Base-by-base conservation (phyloP, 1,140 invertebrate genomes). In the Aphelinus certus region DNA sequence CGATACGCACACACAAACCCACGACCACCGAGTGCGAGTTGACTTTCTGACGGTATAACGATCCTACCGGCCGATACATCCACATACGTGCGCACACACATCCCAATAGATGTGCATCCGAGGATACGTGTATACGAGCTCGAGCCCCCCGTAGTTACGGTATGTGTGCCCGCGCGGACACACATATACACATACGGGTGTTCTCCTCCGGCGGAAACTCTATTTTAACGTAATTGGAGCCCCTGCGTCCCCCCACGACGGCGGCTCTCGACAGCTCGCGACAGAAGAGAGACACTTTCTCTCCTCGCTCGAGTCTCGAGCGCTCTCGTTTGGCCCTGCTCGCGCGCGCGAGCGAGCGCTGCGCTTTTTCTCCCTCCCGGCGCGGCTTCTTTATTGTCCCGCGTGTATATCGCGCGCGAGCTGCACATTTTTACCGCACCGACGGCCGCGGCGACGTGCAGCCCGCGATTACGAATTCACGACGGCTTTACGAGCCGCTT, bases 211-310 rank as follows among this genome's bases (percentile, higher is more conserved):
- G 26, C 75, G 75, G 75, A 76, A 76, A 68, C 69, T 76, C 75
- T 76, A 76, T 76, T 76, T 76, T 76, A 76, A 72, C 75, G 69
- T 76, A 76, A 76, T 76, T 76, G 75, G 75, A 71, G 42, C 51
- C 49, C 51, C 51, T 9, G 51, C 73, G 26, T 63, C 64, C 6
- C 60, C 7, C 42, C 9, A 55, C 48, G 49, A 66, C 64, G 64
- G 42, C 6, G 49, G 45, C 64, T 2, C n/a, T 26, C 60, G 9
- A 43, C 51, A 48, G 5, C 45, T 45, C 71, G 53, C 73, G 45
- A 49, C 56, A 65, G 42, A 68, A 55, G 26, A 26, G 26, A 26
- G 26, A 26, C 26, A 26, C 26, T 26, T 26, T 26, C 26, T 26
- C 26, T 26, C 26, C 26, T 26, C 26, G 26, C 26, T 26, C 26